A percentile compares a stretch with the other conserved stretches of the same genome.
Conservation (phyloP, 2,888 invertebrate genomes). For the Latheticus oryzae region DNA sequence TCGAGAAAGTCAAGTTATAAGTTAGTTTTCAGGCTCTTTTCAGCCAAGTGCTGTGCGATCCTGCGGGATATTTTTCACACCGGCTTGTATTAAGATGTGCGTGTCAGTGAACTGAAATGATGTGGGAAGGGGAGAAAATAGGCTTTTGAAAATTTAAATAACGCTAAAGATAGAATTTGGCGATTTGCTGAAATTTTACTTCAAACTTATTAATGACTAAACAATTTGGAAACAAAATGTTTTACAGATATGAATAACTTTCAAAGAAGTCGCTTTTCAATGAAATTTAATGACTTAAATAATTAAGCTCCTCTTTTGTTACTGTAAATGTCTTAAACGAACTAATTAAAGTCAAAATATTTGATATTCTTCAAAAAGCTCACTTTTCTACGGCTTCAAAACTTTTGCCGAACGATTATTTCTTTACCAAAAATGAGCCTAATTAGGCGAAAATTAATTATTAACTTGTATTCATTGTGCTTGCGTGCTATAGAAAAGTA, state of each 20-base stretch:
- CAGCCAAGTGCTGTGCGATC: constrained; percentile 36
- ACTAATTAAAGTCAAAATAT: constrained; percentile 24
- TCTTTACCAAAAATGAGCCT: constrained; percentile 38
- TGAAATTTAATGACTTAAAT: constrained; percentile 21
- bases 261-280: no score
- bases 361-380: constrained; percentile 5
- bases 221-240: no score
- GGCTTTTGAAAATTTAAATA: no score
- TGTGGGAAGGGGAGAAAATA: constrained; percentile 8
- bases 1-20: constrained; percentile 36
- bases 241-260: no score
- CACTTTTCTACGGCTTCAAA: constrained; percentile 6
- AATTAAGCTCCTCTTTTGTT: constrained; percentile 12
- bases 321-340: constrained; percentile 1
- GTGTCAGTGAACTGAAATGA: constrained; percentile 18
- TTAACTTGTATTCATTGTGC: constrained; percentile 41
- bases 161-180: no score
- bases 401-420: no score
- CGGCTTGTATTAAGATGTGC: constrained; percentile 29
- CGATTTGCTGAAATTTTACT: no score
- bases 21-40: constrained; percentile 39
- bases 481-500: constrained; percentile 39
- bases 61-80: constrained; percentile 33
- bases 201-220: no score
- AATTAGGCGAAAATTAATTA: constrained; percentile 44